phyloP scores from a whole-genome alignment of 1,140 invertebrate species.

The Galendromus occidentalis region DNA sequence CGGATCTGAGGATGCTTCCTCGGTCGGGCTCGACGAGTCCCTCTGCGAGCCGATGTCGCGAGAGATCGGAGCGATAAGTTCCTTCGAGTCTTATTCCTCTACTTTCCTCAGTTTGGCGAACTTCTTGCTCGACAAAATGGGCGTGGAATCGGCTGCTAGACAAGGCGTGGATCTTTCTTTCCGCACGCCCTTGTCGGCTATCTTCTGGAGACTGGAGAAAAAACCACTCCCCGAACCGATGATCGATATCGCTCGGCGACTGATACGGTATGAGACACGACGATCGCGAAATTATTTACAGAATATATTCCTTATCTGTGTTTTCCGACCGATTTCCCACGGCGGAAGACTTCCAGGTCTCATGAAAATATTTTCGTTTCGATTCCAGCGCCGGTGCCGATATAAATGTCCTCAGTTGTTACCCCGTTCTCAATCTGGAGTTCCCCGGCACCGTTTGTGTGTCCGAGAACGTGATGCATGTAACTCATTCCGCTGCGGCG shows the following conservation, averaged over 20 bases:
- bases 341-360: too few species aligned
- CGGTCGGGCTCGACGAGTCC: too few species aligned
- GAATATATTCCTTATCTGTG: too few species aligned
- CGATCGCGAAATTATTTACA: not conserved
- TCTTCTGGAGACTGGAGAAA: slow-evolving; percentile 26
- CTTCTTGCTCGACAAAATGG: slow-evolving; percentile 20
- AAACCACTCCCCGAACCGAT: slow-evolving; percentile 18
- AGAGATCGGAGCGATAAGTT: too few species aligned
- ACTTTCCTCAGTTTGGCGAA: not conserved
- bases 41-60: too few species aligned
- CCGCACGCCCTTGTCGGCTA: slow-evolving; percentile 26
- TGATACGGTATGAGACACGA: slow-evolving; percentile 2
- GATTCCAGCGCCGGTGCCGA: slow-evolving; percentile 13
- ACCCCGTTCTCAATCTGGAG: slow-evolving; percentile 22
- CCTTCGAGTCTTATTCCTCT: too few species aligned
- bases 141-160: slow-evolving; percentile 14
- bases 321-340: too few species aligned
- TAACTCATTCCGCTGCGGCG: slow-evolving; percentile 17
- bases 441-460: slow-evolving; percentile 23
- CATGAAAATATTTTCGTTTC: too few species aligned
- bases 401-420: slow-evolving; percentile 23
- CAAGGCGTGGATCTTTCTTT: slow-evolving; percentile 23
- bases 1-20: too few species aligned
- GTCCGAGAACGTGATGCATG: slow-evolving; percentile 13
- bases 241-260: not conserved